phyloP scores from a whole-genome alignment of 2,797 vertebrate genomes.

The Liasis olivaceus region DNA sequence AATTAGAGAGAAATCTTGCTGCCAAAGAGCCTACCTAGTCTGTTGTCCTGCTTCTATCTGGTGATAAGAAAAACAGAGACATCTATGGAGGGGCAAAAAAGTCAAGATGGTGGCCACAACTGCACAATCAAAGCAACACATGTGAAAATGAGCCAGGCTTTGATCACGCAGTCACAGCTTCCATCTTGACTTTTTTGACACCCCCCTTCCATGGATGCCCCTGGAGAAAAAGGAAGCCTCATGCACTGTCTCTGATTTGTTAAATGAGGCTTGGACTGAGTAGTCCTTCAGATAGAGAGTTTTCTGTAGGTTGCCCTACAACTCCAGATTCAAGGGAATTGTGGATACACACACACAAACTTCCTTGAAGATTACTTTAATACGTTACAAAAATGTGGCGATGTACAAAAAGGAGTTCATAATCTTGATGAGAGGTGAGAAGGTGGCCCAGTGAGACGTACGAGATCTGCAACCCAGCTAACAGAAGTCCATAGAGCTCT shows the following conservation, averaged over 20 bases:
- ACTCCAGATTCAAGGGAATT: constrained; percentile 38
- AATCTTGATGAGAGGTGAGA: not conserved
- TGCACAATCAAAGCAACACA: no score
- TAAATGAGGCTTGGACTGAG: not conserved
- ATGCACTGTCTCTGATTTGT: no score
- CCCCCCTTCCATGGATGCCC: no score
- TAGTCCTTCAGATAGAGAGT: no score
- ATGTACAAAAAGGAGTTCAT: constrained; percentile 10
- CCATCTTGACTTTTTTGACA: no score
- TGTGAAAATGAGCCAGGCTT: no score
- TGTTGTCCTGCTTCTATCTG: not conserved
- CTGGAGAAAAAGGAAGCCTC: no score
- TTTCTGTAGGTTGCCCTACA: not conserved
- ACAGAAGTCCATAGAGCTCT: constrained; percentile 34
- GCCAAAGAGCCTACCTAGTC: no score
- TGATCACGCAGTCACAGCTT: no score
- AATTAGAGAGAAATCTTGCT: not conserved
- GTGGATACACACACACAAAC: not conserved
- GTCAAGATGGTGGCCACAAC: no score
- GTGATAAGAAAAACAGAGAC: no score
- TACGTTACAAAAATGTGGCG: constrained; percentile 31
- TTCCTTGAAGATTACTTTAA: constrained; percentile 11
- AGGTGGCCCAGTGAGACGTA: constrained; percentile 23
- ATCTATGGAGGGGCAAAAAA: no score
- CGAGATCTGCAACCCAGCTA: constrained; percentile 24